Conservation (phyloP, 2,113 vertebrate species). For the Cebus imitator region DNA sequence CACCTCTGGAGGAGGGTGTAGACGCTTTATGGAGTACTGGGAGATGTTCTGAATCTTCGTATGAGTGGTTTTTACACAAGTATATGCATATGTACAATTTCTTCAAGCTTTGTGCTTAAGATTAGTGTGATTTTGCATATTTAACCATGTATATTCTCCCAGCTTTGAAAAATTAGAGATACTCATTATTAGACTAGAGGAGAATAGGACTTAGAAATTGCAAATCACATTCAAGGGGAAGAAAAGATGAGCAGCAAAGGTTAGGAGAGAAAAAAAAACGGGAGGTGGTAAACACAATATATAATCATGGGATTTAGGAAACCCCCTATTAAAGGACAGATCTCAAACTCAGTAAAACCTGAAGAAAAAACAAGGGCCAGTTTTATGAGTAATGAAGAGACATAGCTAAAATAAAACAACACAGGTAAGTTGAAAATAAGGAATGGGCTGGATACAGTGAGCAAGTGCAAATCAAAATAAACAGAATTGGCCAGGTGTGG, state of each 20-base stretch:
- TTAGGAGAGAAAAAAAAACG: background rate
- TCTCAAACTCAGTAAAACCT: background rate
- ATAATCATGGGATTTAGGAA: background rate
- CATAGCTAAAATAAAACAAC: background rate
- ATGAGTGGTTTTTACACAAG: background rate
- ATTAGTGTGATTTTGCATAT: background rate
- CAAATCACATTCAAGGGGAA: background rate
- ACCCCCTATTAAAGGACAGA: constrained; percentile 7
- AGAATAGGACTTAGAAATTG: constrained; percentile 26
- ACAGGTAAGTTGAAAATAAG: background rate
- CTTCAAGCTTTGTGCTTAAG: background rate
- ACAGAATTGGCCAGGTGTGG: background rate
- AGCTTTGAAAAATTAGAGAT: background rate
- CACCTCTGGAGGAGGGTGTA: no score
- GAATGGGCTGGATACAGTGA: no score
- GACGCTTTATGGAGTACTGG: no score
- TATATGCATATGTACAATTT: background rate
- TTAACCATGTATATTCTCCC: background rate
- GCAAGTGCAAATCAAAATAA: background rate
- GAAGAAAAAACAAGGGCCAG: background rate
- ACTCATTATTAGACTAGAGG: constrained; percentile 14
- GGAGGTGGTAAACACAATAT: background rate
- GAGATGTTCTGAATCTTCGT: background rate
- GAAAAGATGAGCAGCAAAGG: background rate
- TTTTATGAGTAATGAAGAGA: background rate